phyloP scores from a whole-genome alignment of 2,113 vertebrate species.

The Nibea albiflora region DNA sequence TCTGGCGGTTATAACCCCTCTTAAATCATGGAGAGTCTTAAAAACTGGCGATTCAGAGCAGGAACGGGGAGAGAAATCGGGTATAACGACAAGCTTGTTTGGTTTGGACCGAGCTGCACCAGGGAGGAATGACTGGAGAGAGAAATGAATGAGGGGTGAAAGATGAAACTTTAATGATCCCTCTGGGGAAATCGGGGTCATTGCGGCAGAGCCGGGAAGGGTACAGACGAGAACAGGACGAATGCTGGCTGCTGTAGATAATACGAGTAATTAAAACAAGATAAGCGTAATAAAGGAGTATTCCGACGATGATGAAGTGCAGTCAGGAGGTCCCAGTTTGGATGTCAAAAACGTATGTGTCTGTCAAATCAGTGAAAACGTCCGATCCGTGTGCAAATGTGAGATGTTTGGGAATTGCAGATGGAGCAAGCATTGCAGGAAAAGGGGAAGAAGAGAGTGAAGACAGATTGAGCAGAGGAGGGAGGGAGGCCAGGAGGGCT shows the following conservation, averaged over 20 bases:
- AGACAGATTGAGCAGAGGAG: constrained; percentile 61
- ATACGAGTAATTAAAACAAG: constrained; percentile 53
- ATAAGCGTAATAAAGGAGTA: constrained; percentile 46
- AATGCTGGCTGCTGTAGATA: constrained; percentile 48
- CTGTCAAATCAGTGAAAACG: constrained; percentile 26
- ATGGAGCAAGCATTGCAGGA: constrained; percentile 36
- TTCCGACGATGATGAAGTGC: neutral
- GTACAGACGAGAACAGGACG: constrained; percentile 56
- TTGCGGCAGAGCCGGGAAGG: constrained; percentile 50
- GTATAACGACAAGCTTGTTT: constrained; percentile 70
- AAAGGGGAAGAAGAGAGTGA: constrained; percentile 34
- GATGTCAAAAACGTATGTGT: neutral
- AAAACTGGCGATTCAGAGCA: constrained; percentile 56
- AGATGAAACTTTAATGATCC: constrained; percentile 82
- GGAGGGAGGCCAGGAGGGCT: constrained; percentile 39
- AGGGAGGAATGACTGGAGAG: constrained; percentile 65
- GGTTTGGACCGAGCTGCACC: constrained; percentile 68
- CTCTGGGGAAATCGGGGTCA: constrained; percentile 74
- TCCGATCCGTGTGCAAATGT: neutral
- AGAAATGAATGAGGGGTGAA: constrained; percentile 77
- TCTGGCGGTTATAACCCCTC: constrained; percentile 25
- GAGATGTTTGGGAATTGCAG: constrained; percentile 53
- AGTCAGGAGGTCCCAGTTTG: neutral
- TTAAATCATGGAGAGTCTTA: constrained; percentile 36
- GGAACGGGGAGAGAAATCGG: constrained; percentile 51